Conservation (phyloP, 2,797 vertebrate species). For the Chromis chromis region DNA sequence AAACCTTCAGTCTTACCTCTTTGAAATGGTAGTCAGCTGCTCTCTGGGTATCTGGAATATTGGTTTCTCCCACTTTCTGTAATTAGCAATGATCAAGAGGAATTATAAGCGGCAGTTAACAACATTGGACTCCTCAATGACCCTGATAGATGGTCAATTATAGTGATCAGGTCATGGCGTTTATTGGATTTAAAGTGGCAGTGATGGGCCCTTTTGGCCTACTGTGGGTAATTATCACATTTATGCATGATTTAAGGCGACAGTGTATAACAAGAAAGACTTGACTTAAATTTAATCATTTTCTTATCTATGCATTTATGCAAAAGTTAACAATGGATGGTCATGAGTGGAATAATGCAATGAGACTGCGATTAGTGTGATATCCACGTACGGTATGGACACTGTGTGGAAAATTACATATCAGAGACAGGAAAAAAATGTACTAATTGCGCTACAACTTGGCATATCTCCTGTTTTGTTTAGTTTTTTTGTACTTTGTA, state of each 20-base stretch:
- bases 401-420: conserved; percentile 30
- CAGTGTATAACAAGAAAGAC: conserved; percentile 81
- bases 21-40: conserved; percentile 60
- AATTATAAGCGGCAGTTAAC: conserved; percentile 85
- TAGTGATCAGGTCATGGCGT: conserved; percentile 85
- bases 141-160: conserved; percentile 89
- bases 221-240: conserved; percentile 86
- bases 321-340: conserved; percentile 80
- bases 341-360: conserved; percentile 72
- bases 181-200: conserved; percentile 87
- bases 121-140: conserved; percentile 83
- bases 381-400: conserved; percentile 34
- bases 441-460: neutral
- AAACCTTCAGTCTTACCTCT: conserved; percentile 40
- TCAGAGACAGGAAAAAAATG: conserved; percentile 29
- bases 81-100: conserved; percentile 88
- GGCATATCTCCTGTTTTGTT: neutral
- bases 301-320: conserved; percentile 86
- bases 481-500: neutral
- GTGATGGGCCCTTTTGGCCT: conserved; percentile 84
- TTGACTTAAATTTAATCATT: conserved; percentile 85
- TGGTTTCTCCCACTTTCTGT: conserved; percentile 82
- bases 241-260: conserved; percentile 86
- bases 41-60: conserved; percentile 71
- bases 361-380: conserved; percentile 70